Evolutionary conservation across 2,888 invertebrate species (phyloP).

Genomic region (Acanthosoma haemorrhoidale): DNA sequence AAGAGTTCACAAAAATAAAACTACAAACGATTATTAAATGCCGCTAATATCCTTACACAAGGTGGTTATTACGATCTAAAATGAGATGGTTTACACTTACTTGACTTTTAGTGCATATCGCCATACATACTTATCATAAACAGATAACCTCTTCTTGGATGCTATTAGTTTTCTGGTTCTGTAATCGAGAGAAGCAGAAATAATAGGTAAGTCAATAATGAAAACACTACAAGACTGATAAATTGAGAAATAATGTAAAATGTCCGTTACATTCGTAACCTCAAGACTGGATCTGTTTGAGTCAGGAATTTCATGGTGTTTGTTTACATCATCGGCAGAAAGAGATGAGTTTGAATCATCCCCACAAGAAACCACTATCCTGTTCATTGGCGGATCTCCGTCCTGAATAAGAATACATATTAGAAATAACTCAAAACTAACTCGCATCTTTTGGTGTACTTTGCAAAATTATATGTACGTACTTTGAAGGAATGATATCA

Average conservation of each 20-base stretch:
- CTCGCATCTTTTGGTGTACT: no score
- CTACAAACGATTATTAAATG: no score
- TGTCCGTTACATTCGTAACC: no score
- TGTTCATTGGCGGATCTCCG: slow-evolving; percentile 49
- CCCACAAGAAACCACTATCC: slow-evolving; percentile 45
- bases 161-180: neutral
- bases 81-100: neutral
- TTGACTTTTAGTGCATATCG: neutral
- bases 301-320: slow-evolving; percentile 9
- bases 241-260: neutral
- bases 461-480: no score
- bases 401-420: slow-evolving; percentile 44
- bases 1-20: no score
- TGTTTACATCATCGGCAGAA: slow-evolving; percentile 37
- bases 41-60: neutral
- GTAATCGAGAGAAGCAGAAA: neutral
- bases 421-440: no score
- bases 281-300: slow-evolving; percentile 16
- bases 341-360: slow-evolving; percentile 48
- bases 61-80: neutral
- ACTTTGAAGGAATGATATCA: no score
- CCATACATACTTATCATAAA: slow-evolving; percentile 20
- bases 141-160: slow-evolving; percentile 23
- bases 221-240: neutral
- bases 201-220: neutral